phyloP scores from a whole-genome alignment of 2,797 vertebrate genomes.

The Oreochromis mossambicus region DNA sequence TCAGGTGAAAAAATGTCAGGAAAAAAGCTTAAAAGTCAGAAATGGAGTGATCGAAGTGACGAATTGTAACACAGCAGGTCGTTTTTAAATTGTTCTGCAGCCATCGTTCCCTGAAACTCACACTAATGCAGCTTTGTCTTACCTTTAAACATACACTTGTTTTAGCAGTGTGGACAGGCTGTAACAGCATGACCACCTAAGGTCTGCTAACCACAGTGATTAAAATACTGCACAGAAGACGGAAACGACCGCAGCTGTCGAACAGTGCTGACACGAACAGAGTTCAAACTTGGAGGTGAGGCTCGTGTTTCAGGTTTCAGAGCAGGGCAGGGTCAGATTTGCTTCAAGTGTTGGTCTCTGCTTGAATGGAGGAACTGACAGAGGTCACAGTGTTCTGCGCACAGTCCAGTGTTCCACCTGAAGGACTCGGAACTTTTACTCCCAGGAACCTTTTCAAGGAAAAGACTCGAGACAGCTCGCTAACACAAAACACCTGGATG shows the following conservation, averaged over 20 bases:
- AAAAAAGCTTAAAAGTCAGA: background rate
- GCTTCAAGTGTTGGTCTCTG: background rate
- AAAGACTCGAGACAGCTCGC: rapidly evolving
- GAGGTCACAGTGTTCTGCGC: background rate
- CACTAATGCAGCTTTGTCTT: background rate
- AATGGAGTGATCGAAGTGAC: background rate
- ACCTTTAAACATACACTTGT: rapidly evolving
- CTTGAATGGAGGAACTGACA: background rate
- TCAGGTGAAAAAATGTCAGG: background rate
- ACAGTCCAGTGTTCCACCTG: background rate
- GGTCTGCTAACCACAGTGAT: background rate
- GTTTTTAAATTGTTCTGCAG: background rate
- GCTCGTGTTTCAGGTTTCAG: background rate
- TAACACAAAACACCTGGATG: background rate
- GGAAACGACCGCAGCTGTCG: background rate
- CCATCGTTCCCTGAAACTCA: background rate
- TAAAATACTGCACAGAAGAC: background rate
- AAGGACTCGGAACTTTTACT: background rate
- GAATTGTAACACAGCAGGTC: background rate
- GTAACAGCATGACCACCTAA: background rate
- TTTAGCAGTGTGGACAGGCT: background rate
- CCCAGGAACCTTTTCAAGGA: background rate
- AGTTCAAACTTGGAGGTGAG: background rate
- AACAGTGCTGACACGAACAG: background rate
- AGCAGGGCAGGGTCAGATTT: background rate